These are phyloP conservation scores for Anhinga rufa DNA, from an alignment of 2,113 vertebrate genomes.

Conservation along the genomic window DNA sequence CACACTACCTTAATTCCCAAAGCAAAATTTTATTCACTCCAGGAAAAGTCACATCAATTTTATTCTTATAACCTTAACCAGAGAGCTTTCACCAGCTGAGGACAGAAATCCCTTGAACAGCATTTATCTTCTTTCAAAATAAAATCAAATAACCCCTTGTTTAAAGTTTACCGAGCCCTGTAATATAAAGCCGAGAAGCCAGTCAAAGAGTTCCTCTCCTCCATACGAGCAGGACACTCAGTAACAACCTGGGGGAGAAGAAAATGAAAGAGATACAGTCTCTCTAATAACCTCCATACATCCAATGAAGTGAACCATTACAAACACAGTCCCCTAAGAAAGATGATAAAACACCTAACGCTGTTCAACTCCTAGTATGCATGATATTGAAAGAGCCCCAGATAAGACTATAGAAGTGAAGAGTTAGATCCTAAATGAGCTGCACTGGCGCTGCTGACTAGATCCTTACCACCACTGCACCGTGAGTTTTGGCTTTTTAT, in stretches of 20 bases:
- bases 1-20: neutral
- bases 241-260: neutral
- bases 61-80: neutral
- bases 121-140: neutral
- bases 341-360: neutral
- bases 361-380: neutral
- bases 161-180: neutral
- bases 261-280: neutral
- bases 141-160: neutral
- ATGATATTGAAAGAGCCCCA: neutral
- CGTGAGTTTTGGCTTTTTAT: accelerated
- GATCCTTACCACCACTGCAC: neutral
- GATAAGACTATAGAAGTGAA: neutral
- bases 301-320: neutral
- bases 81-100: neutral
- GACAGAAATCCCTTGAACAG: neutral
- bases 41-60: neutral
- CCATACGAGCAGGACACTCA: neutral
- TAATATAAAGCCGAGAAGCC: neutral
- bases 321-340: neutral
- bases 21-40: neutral
- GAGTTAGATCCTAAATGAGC: neutral
- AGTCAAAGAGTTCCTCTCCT: neutral
- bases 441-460: neutral
- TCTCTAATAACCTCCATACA: neutral